Base-by-base conservation (phyloP, 2,797 vertebrate species). In the Miichthys miiuy region DNA sequence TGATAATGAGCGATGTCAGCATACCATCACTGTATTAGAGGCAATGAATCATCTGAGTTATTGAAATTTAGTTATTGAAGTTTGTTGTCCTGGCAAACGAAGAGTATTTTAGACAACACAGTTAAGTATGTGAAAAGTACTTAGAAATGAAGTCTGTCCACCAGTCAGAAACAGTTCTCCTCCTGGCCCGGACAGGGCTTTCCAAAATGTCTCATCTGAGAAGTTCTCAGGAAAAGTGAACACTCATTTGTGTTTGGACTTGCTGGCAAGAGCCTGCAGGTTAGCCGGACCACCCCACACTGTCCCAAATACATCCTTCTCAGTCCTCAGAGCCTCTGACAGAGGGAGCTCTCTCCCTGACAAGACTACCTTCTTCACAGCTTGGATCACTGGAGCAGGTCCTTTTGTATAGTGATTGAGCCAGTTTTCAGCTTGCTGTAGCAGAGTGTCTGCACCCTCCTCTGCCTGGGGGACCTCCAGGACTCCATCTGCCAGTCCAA, bases 281-380 rank as follows among this genome's bases (percentile, higher is more conserved):
- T 99, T 97, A 48, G 95, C 96, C 3, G 96, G 95, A 7, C 95
- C 96, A 0, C 98, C 98, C 98, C 98, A 99, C 18, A 99, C 87
- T 0, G 93, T 97, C 82, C 96, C 97, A 41, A 99, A 96, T 56
- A 98, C 80, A 20, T 96, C 94, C 87, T 95, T 97, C 92, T 99
- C 98, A 2, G 85, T 93, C 90, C 94, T 94, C 81, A 99, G 92
- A 17, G 98, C 96, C 25, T 96, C 95, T 30, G 96, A 92, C 70
- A 98, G 83, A 0, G 93, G 92, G 13, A 97, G 95, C 83, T 99
- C 98, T 93, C 94, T 95, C 34, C 96, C 97, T 1, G 95, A 96
- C 44, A 93, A 30, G 64, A 97, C 94, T 2, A 96, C 96, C 67
- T 91, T 95, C 92, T 99, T 99, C 62, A 96, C 73, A 7, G 98